Percentiles rank a stretch among this genome's conserved stretches.
Conservation (phyloP, 2,797 vertebrate genomes). For the Denticeps clupeoides region DNA sequence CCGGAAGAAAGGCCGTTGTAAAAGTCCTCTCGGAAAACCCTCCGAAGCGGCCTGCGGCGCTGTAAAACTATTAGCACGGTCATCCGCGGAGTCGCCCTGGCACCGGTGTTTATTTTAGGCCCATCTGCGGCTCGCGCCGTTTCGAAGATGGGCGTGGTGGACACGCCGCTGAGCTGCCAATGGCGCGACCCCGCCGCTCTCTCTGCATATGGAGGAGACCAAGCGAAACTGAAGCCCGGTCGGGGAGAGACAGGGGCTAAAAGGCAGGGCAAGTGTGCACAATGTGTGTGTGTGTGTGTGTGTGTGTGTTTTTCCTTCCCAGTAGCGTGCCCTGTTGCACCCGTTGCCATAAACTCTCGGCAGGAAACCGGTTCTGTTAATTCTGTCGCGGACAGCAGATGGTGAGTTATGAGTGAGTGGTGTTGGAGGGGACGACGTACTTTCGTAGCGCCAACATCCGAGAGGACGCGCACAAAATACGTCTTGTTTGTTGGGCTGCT, state of each 20-base stretch:
- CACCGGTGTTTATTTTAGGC: conserved; percentile 32
- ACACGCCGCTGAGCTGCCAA: no score
- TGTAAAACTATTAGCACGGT: conserved; percentile 24
- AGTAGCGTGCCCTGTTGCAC: conserved; percentile 40
- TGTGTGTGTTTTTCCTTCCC: conserved; percentile 48
- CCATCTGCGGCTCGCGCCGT: conserved; percentile 28
- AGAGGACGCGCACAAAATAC: no score
- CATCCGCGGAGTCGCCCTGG: conserved; percentile 33
- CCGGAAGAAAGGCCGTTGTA: no score
- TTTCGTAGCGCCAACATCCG: no score
- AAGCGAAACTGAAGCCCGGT: no score
- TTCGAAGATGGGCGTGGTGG: conserved; percentile 25
- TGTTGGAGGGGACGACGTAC: conserved; percentile 46
- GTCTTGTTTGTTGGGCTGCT: no score
- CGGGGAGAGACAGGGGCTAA: neutral
- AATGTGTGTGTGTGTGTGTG: conserved; percentile 11
- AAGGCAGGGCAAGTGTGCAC: neutral
- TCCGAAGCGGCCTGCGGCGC: neutral
- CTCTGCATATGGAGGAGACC: no score
- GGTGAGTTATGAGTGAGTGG: conserved; percentile 49
- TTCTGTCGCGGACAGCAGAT: conserved; percentile 36
- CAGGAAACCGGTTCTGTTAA: conserved; percentile 55
- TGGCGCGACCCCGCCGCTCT: no score
- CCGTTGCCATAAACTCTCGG: conserved; percentile 38
- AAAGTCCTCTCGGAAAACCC: no score